Evolutionary conservation across 2,113 vertebrate species (phyloP).

Genomic region (Pygoscelis antarcticus): DNA sequence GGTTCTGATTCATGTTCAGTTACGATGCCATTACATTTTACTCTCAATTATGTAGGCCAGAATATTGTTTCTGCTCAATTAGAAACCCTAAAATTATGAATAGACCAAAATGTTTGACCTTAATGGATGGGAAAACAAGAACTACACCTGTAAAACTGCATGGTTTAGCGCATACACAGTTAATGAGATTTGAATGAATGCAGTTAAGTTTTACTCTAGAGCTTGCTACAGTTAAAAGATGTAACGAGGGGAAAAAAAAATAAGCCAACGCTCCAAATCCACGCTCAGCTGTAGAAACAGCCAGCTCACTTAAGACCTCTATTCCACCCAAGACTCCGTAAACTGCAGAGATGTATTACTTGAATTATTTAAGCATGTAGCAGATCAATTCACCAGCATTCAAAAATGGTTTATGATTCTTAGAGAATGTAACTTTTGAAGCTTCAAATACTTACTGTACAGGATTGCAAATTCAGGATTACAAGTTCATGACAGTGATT

Average conservation of each 20-base stretch:
- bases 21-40: background rate
- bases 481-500: conserved; percentile 89
- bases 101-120: background rate
- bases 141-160: background rate
- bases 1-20: background rate
- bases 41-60: background rate
- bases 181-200: background rate
- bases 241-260: background rate
- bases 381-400: background rate
- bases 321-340: background rate
- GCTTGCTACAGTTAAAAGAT: background rate
- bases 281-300: background rate
- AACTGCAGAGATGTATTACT: background rate
- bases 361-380: background rate
- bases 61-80: background rate
- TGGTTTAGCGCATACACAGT: background rate
- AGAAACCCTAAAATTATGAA: background rate
- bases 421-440: background rate
- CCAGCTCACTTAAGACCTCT: background rate
- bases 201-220: background rate
- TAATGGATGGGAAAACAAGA: background rate
- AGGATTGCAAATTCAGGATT: conserved; percentile 91
- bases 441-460: conserved; percentile 79
- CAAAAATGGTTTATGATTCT: background rate
- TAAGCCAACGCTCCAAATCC: background rate